A percentile compares a stretch with the other conserved stretches of the same genome.
These are phyloP conservation scores for Symphodus melops DNA, from an alignment of 2,113 vertebrate genomes.

Conservation along the genomic window DNA sequence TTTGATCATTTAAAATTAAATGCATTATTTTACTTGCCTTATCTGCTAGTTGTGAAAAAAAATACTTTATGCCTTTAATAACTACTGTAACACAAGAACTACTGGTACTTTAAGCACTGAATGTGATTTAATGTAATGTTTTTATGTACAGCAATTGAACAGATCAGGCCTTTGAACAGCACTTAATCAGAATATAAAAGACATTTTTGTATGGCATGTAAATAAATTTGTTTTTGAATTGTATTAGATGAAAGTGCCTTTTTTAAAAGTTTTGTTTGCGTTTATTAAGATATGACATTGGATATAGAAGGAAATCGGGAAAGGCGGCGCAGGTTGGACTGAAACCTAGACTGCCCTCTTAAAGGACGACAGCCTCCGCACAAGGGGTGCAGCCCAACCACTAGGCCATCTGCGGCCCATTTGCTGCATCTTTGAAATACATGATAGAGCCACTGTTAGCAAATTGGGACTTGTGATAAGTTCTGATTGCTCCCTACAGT, in stretches of 20 bases:
- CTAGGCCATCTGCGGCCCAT: too few species aligned
- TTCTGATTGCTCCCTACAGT: constrained; percentile 17
- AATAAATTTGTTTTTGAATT: constrained; percentile 12
- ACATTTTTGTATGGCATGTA: constrained; percentile 35
- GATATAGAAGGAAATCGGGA: too few species aligned
- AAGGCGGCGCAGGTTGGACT: too few species aligned
- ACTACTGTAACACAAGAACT: constrained; percentile 18
- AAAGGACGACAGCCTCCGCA: too few species aligned
- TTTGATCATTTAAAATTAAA: constrained; percentile 6
- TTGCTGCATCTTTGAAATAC: constrained; percentile 11
- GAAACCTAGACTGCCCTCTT: too few species aligned
- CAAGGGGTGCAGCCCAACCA: too few species aligned
- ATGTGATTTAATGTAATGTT: constrained; percentile 24
- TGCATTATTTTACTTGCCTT: constrained; percentile 28
- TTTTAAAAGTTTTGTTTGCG: too few species aligned
- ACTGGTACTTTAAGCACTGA: constrained; percentile 9
- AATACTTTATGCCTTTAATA: constrained; percentile 19
- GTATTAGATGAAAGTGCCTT: background rate
- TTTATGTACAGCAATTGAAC: constrained; percentile 16
- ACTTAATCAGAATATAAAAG: constrained; percentile 17
- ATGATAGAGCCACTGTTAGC: background rate
- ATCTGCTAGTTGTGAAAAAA: constrained; percentile 16
- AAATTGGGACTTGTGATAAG: background rate
- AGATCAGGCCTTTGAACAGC: constrained; percentile 23
- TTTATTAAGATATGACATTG: too few species aligned